Percentiles rank a stretch among this genome's conserved stretches.
phyloP scores from a whole-genome alignment of 2,888 invertebrate species.

The Orthosia gothica region DNA sequence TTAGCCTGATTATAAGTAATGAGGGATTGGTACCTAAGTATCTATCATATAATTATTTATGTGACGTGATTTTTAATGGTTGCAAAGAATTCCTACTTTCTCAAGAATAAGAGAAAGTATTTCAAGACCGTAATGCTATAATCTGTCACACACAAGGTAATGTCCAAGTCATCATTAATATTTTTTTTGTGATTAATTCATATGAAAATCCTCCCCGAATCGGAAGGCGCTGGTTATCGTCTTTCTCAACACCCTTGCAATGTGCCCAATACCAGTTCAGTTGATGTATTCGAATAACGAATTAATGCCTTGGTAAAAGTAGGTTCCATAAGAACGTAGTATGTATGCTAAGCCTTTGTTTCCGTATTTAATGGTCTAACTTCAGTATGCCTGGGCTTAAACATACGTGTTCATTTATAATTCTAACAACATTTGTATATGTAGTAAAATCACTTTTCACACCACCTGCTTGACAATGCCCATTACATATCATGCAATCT shows the following conservation, averaged over 20 bases:
- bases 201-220: neutral
- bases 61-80: neutral
- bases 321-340: no score
- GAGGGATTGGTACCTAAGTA: constrained; percentile 5
- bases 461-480: no score
- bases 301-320: neutral
- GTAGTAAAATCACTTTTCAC: no score
- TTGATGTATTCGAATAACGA: neutral
- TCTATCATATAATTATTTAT: neutral
- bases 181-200: neutral
- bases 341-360: neutral
- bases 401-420: neutral
- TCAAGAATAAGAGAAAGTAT: neutral
- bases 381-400: neutral
- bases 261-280: neutral
- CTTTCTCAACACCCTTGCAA: neutral
- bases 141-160: neutral
- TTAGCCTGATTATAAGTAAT: constrained; percentile 25
- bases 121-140: neutral
- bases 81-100: neutral
- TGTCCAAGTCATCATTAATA: neutral
- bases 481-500: no score
- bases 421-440: neutral
- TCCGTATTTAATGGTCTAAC: neutral
- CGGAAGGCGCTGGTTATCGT: neutral